Base-by-base conservation (phyloP, 2,797 vertebrate species). In the Poecilia picta region DNA sequence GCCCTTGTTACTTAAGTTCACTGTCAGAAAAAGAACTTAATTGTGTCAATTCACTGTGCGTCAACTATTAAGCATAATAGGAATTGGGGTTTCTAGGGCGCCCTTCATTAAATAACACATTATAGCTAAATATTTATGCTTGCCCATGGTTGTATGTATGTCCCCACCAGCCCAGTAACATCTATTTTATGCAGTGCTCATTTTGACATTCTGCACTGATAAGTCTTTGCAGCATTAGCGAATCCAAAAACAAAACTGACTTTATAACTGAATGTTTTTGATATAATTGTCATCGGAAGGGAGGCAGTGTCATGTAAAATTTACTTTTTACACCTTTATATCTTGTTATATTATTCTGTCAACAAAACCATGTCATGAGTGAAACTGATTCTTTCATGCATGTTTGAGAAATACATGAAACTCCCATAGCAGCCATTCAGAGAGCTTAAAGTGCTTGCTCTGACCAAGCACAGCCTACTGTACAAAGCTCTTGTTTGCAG, bases 1-100 rank as follows among this genome's bases (percentile, higher is more conserved):
- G 41, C 71, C 47, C 28, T 75, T 80, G 76, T 84, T 83, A 90
- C 81, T 87, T 66, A 73, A 82, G 72, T 79, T 85, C 78, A 53
- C 70, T 89, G 85, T 83, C 85, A 89, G 88, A 89, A 86, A 88
- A 87, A 90, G 80, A 86, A 79, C 45, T 78, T 85, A 89, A 89
- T 47, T 88, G 80, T 90, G 85, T 91, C 87, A 86, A 91, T 88
- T 86, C 15, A 79, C 51, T 46, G 72, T 76, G 73, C 16, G 68
- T 88, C 79, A 86, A 87, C 90, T 88, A 89, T 85, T 81, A 88
- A 90, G 85, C 73, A 73, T 76, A 41, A 71, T 1, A 36, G 72
- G 80, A 83, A 91, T 89, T 15, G 68, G 64, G 77, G 85, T 89
- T 90, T 92, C 87, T 88, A 75, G 91, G 89, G 59, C 84, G 74